Base-by-base conservation (phyloP, 2,888 invertebrate species). In the Tortricodes alternella region DNA sequence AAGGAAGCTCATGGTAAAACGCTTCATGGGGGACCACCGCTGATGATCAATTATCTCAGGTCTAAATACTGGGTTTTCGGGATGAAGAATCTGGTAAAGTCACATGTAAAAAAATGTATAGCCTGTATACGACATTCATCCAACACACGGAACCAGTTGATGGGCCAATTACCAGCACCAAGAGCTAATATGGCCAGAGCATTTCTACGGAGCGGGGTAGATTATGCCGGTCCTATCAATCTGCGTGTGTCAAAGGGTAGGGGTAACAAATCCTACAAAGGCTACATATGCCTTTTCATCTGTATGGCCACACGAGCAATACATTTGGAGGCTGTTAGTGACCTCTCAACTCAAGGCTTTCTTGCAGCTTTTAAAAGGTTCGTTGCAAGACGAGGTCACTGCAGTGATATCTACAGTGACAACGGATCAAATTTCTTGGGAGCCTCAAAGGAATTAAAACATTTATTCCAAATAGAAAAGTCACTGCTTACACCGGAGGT, bases 201-300 rank as follows among this genome's bases (percentile, higher is more conserved):
- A 3, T 52, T 52, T 18, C 11, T 34, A 9, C 21, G 18, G 6
- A 27, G 23, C 6, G 52, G 44, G 2, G 43, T 52, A 7, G 52
- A 52, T n/a, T 52, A 52, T 19, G 52, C 52, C 4, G 52, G 43
- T 3, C 52, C 35, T 4, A 48, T 48, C 5, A 48, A 48, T 13
- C 8, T 48, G 13, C 34, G 48, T 5, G 18, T 44, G n/a, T 44
- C 44, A n/a, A 44, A 32, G 32, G 44, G 44, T 19, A n/a, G 44
- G 1, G 44, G 44, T 7, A 44, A 44, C 8, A 29, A 16, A 3
- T 44, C 44, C 0, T 44, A 44, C 27, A 44, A 44, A 18, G 44
- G 44, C 1, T 32, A 44, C 11, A 38, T 38, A 3, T 38, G 21
- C 6, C n/a, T 38, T 0, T 38, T 38, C 6, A 7, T 38, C 2